Conservation (phyloP, 1,140 invertebrate genomes). For the Pantala flavescens region DNA sequence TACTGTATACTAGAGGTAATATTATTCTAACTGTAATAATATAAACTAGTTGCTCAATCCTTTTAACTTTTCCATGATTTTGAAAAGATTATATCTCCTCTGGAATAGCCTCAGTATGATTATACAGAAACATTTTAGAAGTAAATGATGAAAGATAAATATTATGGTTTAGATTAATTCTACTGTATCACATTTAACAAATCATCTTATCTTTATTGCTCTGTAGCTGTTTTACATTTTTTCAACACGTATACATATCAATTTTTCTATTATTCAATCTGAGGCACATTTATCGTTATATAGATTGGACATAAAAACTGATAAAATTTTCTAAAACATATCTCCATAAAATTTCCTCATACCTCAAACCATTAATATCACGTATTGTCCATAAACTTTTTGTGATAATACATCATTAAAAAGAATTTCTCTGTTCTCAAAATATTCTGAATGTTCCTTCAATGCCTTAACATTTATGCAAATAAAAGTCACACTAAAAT, state of each 20-base stretch:
- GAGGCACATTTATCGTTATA: slow-evolving; percentile 6
- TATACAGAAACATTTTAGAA: too few species aligned
- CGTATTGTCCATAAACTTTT: not conserved
- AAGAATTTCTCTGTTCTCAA: not conserved
- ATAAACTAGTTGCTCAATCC: too few species aligned
- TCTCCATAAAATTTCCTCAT: not conserved
- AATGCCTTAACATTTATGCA: not conserved
- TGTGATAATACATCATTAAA: not conserved
- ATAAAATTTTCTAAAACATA: slow-evolving; percentile 6
- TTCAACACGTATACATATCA: slow-evolving; percentile 6
- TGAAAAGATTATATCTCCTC: too few species aligned
- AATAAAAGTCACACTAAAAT: not conserved
- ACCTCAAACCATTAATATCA: slow-evolving; percentile 3
- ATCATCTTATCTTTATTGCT: slow-evolving; percentile 4
- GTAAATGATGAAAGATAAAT: too few species aligned
- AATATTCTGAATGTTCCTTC: not conserved
- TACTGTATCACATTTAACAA: not conserved
- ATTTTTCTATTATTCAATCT: not conserved
- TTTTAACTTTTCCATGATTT: too few species aligned
- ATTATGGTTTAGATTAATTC: too few species aligned
- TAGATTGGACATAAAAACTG: slow-evolving; percentile 5
- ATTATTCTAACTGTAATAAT: too few species aligned
- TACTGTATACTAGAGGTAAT: too few species aligned
- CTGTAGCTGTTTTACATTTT: not conserved
- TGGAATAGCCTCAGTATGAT: too few species aligned